Conservation (phyloP, 2,888 invertebrate genomes). For the Drosophila nigricruria region DNA sequence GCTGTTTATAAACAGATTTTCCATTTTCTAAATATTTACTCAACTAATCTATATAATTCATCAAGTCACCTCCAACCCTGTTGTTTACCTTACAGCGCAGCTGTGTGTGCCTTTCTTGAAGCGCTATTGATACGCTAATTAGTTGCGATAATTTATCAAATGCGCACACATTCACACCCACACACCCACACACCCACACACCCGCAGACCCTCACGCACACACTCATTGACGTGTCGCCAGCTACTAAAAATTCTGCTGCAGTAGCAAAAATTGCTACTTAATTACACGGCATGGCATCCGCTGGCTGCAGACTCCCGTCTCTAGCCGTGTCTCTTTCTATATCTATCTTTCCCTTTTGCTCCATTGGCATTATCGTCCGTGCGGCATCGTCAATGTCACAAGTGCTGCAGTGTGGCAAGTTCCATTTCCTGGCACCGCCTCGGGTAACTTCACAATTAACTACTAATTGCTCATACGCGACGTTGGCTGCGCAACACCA, state of each 20-base stretch:
- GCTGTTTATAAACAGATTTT: slow-evolving; percentile 1
- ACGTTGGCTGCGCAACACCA: slow-evolving; percentile 64
- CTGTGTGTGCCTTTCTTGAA: slow-evolving; percentile 42
- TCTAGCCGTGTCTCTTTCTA: not conserved
- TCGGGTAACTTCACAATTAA: slow-evolving; percentile 76
- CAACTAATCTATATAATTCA: slow-evolving; percentile 42
- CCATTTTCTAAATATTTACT: slow-evolving; percentile 27
- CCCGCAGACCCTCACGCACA: not conserved
- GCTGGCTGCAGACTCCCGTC: slow-evolving; percentile 15
- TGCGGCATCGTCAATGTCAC: slow-evolving; percentile 68
- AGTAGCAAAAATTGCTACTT: slow-evolving; percentile 78
- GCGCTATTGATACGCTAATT: slow-evolving; percentile 75
- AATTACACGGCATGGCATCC: slow-evolving; percentile 65
- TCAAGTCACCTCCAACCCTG: slow-evolving; percentile 9
- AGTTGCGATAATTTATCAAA: slow-evolving; percentile 71
- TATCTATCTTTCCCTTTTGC: slow-evolving; percentile 3
- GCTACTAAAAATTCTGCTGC: slow-evolving; percentile 71
- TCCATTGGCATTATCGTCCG: slow-evolving; percentile 48
- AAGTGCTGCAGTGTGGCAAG: slow-evolving; percentile 65
- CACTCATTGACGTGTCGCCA: slow-evolving; percentile 32
- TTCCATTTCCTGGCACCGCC: slow-evolving; percentile 55
- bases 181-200: slow-evolving; percentile 13
- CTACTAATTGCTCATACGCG: slow-evolving; percentile 81
- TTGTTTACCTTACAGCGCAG: not conserved
- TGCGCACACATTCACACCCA: slow-evolving; percentile 7